Conservation (phyloP, 2,888 invertebrate species). For the Yponomeuta cagnagella region DNA sequence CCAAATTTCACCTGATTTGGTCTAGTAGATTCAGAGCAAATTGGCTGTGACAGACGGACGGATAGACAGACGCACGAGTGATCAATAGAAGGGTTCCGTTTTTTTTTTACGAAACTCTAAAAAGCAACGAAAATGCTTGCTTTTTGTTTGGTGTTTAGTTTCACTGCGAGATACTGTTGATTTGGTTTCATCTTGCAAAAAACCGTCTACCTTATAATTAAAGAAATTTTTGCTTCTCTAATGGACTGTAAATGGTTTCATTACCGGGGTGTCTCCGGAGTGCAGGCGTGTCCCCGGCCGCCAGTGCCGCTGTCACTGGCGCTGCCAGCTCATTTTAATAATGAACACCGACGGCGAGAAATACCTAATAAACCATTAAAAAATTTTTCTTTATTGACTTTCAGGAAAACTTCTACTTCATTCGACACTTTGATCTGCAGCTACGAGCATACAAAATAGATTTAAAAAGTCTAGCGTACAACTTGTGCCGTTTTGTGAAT, state of each 20-base stretch:
- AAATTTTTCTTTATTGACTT: neutral
- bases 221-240: conserved; percentile 39
- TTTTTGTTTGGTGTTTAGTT: conserved; percentile 8
- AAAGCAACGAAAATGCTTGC: neutral
- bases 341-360: neutral
- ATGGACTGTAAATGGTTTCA: conserved; percentile 35
- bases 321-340: conserved; percentile 4
- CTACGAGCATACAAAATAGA: neutral
- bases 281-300: neutral
- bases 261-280: conserved; percentile 24
- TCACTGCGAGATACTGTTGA: conserved; percentile 27
- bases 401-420: neutral
- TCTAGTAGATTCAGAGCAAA: too few species aligned
- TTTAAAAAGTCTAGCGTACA: neutral
- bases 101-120: too few species aligned
- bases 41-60: too few species aligned
- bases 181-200: conserved; percentile 36
- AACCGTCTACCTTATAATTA: conserved; percentile 40
- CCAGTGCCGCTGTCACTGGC: neutral
- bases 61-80: too few species aligned
- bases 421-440: neutral
- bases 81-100: too few species aligned
- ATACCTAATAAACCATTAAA: conserved; percentile 14
- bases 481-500: neutral
- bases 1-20: too few species aligned